Evolutionary conservation across 53 echinoderm and acorn worm species (phyloP).

Genomic region (Mesocentrotus franciscanus): DNA sequence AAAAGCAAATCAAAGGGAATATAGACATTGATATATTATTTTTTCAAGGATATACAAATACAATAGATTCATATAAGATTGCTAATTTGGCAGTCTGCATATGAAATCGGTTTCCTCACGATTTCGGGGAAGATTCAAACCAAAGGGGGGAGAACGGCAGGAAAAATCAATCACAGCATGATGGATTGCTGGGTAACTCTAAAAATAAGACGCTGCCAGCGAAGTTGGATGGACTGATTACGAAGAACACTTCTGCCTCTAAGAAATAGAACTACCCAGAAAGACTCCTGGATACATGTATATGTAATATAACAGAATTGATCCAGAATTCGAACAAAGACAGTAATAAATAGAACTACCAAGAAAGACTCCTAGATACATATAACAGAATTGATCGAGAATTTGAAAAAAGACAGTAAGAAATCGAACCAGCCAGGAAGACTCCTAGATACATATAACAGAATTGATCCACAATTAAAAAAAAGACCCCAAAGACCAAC

Average conservation of each 20-base stretch:
- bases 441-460: background rate
- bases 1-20: background rate
- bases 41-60: background rate
- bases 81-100: background rate
- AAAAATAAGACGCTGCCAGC: slow-evolving; percentile 20
- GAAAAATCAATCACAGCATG: slow-evolving; percentile 5
- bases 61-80: background rate
- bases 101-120: background rate
- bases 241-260: background rate
- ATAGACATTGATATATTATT: background rate
- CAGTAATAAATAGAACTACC: background rate
- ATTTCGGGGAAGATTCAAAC: slow-evolving; percentile 4
- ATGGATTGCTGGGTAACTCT: background rate
- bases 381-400: too few relatives aligned
- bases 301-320: too few relatives aligned
- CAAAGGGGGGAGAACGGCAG: background rate
- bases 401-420: background rate
- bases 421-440: background rate
- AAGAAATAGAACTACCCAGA: slow-evolving; percentile 12
- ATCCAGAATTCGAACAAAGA: too few relatives aligned
- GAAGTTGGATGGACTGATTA: background rate
- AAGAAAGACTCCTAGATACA: background rate
- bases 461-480: background rate
- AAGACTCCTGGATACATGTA: background rate
- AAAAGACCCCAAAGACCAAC: too few relatives aligned